phyloP scores from a whole-genome alignment of 23 tunicate species.

The Trididemnum nubilum region DNA sequence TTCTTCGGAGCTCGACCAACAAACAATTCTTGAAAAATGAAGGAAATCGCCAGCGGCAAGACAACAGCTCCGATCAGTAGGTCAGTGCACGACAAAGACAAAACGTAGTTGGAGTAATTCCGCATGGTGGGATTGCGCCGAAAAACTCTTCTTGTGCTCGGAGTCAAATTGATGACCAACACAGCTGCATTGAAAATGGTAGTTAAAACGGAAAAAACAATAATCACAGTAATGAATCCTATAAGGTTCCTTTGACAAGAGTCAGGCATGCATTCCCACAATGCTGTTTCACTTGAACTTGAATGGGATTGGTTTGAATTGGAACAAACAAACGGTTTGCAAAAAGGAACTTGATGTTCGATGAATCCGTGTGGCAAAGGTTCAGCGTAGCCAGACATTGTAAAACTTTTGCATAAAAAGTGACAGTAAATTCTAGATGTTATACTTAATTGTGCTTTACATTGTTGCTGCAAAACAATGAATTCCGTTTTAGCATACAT shows the following conservation, averaged over 20 bases:
- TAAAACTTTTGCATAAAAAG: no score
- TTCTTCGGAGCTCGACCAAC: background rate
- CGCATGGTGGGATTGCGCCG: constrained; percentile 84
- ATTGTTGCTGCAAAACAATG: no score
- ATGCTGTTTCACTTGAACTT: background rate
- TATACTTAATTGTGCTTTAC: no score
- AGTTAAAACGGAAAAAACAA: constrained; percentile 49
- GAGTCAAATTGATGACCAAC: constrained; percentile 51
- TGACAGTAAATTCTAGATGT: no score
- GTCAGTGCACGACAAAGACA: constrained; percentile 83
- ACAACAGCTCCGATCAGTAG: constrained; percentile 72
- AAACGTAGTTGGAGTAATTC: constrained; percentile 80
- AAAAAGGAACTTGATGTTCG: constrained; percentile 73
- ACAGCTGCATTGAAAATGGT: constrained; percentile 50
- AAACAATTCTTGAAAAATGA: background rate
- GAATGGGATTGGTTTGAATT: background rate
- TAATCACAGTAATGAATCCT: constrained; percentile 37
- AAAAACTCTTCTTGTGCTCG: constrained; percentile 57
- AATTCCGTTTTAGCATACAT: no score
- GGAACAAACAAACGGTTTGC: constrained; percentile 58
- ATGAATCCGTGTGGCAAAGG: constrained; percentile 9
- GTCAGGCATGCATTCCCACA: constrained; percentile 71
- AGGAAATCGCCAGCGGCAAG: constrained; percentile 49
- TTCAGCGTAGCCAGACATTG: no score
- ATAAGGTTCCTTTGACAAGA: constrained; percentile 33